A percentile compares a stretch with the other conserved stretches of the same genome.
Evolutionary conservation across 2,113 vertebrate genomes (phyloP).

Genomic region (Acrocephalus kingi): DNA sequence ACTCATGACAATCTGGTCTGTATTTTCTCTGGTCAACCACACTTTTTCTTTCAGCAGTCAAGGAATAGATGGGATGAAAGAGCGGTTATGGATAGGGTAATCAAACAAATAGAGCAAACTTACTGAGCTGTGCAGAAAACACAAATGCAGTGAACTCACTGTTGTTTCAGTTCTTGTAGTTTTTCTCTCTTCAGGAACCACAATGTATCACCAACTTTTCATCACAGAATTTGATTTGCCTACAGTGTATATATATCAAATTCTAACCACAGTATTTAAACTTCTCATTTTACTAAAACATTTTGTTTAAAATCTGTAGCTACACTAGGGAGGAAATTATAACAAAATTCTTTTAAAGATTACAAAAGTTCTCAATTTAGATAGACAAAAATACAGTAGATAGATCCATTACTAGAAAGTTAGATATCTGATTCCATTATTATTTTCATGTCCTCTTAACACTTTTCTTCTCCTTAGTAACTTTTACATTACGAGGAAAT

Average conservation of each 20-base stretch:
- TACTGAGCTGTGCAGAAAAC: background rate
- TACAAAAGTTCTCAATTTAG: background rate
- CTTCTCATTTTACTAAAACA: background rate
- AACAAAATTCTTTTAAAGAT: background rate
- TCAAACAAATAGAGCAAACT: background rate
- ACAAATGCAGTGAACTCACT: background rate
- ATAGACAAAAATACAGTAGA: background rate
- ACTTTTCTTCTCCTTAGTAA: slow-evolving; percentile 66
- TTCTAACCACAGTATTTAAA: background rate
- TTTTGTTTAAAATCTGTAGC: background rate
- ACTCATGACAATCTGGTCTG: background rate
- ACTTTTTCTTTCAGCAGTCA: background rate
- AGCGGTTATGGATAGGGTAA: background rate
- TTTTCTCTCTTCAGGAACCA: background rate
- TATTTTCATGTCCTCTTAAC: background rate
- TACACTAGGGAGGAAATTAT: background rate
- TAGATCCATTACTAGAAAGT: background rate
- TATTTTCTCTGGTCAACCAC: background rate
- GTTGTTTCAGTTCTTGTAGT: background rate
- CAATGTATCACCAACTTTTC: background rate
- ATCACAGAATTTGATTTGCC: background rate
- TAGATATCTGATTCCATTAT: background rate
- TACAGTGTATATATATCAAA: background rate
- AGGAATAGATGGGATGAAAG: background rate
- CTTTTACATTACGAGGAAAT: slow-evolving; percentile 84